Percentiles rank a stretch among this genome's conserved stretches.
These are phyloP conservation scores for Sebastes flavidus DNA, from an alignment of 2,797 vertebrate genomes.

Conservation along the genomic window DNA sequence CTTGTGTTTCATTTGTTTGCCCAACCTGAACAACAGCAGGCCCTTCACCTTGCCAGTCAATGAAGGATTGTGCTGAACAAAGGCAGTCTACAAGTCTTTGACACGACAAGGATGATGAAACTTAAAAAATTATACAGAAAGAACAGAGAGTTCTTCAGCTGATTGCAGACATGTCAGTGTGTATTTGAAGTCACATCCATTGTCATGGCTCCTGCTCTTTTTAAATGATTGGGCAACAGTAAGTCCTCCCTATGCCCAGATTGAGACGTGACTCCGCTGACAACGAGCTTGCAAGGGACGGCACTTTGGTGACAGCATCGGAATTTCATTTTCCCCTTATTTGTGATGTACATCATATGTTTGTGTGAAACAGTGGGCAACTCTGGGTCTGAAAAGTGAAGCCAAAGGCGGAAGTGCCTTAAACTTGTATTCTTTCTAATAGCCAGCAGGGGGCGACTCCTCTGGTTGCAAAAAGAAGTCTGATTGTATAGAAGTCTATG, in stretches of 20 bases:
- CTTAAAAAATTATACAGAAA: slow-evolving; percentile 9
- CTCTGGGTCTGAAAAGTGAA: no score
- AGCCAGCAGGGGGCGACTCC: no score
- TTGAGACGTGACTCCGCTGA: slow-evolving; percentile 46
- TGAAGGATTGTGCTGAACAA: slow-evolving; percentile 23
- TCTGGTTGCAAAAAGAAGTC: no score
- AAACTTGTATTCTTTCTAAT: no score
- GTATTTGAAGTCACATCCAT: slow-evolving; percentile 36
- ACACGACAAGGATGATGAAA: slow-evolving; percentile 17
- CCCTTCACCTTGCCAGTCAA: slow-evolving; percentile 40
- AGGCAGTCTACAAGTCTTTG: background rate
- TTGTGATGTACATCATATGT: background rate
- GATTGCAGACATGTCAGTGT: slow-evolving; percentile 21
- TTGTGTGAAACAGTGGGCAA: background rate
- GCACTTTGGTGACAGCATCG: slow-evolving; percentile 4
- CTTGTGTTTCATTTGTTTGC: slow-evolving; percentile 44
- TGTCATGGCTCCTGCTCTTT: slow-evolving; percentile 28
- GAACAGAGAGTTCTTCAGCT: slow-evolving; percentile 16
- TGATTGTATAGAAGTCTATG: no score
- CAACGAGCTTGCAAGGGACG: slow-evolving; percentile 16
- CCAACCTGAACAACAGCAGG: slow-evolving; percentile 29
- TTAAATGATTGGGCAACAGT: slow-evolving; percentile 49
- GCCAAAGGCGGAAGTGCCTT: no score
- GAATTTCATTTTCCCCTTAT: background rate
- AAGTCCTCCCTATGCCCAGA: slow-evolving; percentile 30